Conservation (phyloP, 2,113 vertebrate species). For the Pimephales promelas region DNA sequence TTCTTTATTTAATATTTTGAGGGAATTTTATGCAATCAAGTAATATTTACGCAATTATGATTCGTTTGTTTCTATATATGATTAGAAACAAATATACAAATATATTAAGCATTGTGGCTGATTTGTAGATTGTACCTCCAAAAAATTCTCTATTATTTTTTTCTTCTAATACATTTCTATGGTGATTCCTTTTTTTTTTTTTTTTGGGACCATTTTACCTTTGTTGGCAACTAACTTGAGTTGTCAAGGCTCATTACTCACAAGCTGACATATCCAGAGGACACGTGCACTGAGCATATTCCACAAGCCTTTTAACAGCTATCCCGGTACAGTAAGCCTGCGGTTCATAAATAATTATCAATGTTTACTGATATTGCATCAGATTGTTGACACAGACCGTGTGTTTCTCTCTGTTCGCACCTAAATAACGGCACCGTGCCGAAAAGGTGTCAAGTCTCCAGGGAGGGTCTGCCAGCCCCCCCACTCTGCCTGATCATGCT, state of each 20-base stretch:
- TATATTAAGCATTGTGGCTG: too few relatives aligned
- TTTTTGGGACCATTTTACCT: too few relatives aligned
- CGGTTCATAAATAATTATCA: constrained; percentile 67
- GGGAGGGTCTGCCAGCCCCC: constrained; percentile 68
- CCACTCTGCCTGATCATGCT: constrained; percentile 23
- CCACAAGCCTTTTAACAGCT: constrained; percentile 9
- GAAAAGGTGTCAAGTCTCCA: constrained; percentile 80
- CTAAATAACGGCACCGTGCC: constrained; percentile 74
- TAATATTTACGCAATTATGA: too few relatives aligned
- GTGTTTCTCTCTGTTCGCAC: constrained; percentile 69
- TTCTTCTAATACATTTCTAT: too few relatives aligned
- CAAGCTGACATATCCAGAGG: constrained; percentile 20
- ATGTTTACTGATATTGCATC: constrained; percentile 78
- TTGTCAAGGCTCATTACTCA: constrained; percentile 20
- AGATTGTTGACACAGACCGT: constrained; percentile 73
- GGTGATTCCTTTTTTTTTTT: too few relatives aligned
- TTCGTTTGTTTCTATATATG: too few relatives aligned
- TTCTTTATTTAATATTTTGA: too few relatives aligned
- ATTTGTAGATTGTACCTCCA: too few relatives aligned
- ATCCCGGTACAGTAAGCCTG: constrained; percentile 52
- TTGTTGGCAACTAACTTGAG: not conserved
- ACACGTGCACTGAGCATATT: constrained; percentile 10
- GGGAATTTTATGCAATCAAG: too few relatives aligned
- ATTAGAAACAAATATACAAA: too few relatives aligned
- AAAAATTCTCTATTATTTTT: too few relatives aligned